These are phyloP conservation scores for Dasyprocta punctata DNA, from an alignment of 2,113 vertebrate genomes.

Conservation along the genomic window DNA sequence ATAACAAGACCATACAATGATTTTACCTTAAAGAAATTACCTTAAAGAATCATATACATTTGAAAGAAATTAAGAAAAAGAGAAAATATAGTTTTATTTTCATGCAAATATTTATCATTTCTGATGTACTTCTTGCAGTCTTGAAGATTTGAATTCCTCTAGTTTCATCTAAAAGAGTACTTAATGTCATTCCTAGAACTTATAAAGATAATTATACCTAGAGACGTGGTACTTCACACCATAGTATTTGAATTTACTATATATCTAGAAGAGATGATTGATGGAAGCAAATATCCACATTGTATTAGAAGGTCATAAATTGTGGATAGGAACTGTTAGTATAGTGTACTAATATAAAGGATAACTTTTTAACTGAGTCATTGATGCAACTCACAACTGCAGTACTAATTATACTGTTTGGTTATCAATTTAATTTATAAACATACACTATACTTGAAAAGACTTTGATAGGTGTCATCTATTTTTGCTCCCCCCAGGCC, in stretches of 20 bases:
- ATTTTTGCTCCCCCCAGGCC: neutral
- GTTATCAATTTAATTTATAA: neutral
- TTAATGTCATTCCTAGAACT: neutral
- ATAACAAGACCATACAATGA: neutral
- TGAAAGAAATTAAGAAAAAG: neutral
- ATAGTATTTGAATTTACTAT: neutral
- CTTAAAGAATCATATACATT: neutral
- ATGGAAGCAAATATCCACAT: neutral
- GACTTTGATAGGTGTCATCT: neutral
- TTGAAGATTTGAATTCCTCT: neutral
- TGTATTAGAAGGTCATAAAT: neutral
- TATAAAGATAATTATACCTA: neutral
- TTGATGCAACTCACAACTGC: neutral
- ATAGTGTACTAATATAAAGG: neutral
- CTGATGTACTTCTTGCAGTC: neutral
- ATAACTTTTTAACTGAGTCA: neutral
- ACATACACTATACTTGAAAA: neutral
- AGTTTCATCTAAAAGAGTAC: neutral
- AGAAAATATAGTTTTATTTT: neutral
- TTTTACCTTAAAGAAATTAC: neutral
- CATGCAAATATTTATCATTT: neutral
- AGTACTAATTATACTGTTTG: neutral
- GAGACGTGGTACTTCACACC: neutral
- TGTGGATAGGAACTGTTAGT: neutral
- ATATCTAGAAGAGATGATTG: neutral